phyloP scores from a whole-genome alignment of 2,797 vertebrate species.

The Enteromius mattozi region DNA sequence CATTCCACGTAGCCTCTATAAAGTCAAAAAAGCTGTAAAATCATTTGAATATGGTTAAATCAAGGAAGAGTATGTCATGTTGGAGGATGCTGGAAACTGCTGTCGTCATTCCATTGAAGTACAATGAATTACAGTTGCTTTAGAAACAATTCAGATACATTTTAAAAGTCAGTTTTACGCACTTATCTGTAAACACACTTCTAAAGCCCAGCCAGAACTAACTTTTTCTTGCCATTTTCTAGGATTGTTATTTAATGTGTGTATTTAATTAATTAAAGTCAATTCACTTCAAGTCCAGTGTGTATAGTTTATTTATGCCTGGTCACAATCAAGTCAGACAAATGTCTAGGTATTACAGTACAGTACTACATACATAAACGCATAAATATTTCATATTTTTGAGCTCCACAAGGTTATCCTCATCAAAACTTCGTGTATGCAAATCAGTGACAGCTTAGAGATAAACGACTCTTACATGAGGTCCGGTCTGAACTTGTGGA shows the following conservation, averaged over 20 bases:
- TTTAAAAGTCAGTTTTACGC: not conserved
- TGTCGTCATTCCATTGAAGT: too few species aligned
- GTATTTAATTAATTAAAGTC: not conserved
- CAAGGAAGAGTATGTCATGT: not conserved
- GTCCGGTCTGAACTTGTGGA: conserved; percentile 93
- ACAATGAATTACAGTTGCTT: not conserved
- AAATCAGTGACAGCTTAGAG: not conserved
- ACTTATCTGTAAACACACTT: not conserved
- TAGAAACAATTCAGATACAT: not conserved
- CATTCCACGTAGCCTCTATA: not conserved
- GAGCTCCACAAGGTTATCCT: not conserved
- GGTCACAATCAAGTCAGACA: too few species aligned
- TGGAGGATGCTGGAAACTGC: not conserved
- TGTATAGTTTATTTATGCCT: too few species aligned
- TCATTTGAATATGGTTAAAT: not conserved
- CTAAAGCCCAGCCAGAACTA: too few species aligned
- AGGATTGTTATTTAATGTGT: not conserved
- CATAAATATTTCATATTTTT: not conserved
- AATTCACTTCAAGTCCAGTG: not conserved
- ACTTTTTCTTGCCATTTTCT: not conserved
- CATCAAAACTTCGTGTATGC: not conserved
- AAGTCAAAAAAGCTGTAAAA: not conserved
- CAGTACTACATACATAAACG: not conserved
- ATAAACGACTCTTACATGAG: conserved; percentile 86
- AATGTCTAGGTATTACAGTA: not conserved